Evolutionary conservation across 2,888 invertebrate species (phyloP).

Genomic region (Amphipoea lucens): DNA sequence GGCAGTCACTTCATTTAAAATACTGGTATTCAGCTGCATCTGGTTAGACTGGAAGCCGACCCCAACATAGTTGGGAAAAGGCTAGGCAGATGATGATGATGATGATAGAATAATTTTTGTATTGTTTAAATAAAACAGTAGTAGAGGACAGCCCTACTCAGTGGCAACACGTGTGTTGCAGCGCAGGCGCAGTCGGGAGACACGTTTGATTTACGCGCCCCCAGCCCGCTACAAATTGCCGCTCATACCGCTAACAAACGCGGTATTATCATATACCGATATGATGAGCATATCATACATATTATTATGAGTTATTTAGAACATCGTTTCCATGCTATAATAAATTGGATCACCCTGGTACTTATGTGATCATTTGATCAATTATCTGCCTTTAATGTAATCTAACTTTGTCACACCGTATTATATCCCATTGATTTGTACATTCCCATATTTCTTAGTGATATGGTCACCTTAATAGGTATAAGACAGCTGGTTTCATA

Average conservation of each 20-base stretch:
- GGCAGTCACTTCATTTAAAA: no score
- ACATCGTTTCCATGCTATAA: background rate
- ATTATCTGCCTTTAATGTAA: background rate
- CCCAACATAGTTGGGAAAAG: no score
- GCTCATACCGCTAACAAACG: slow-evolving; percentile 77
- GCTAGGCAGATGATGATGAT: no score
- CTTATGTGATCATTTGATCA: background rate
- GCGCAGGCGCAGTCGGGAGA: slow-evolving; percentile 71
- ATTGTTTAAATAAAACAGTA: background rate
- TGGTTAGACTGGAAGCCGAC: no score
- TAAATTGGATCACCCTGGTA: background rate
- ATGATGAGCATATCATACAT: slow-evolving; percentile 27
- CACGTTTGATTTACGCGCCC: slow-evolving; percentile 85
- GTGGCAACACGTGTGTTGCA: slow-evolving; percentile 79
- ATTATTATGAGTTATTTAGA: background rate
- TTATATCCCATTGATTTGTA: background rate
- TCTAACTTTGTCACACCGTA: background rate
- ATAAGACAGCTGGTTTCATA: background rate
- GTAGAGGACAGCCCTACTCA: slow-evolving; percentile 70
- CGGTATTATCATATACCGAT: slow-evolving; percentile 69
- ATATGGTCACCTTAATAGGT: background rate
- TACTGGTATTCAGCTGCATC: no score
- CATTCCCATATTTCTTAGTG: background rate
- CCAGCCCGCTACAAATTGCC: slow-evolving; percentile 79
- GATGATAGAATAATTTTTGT: no score